phyloP scores from a whole-genome alignment of 2,888 invertebrate species.

The Scaeva pyrastri region DNA sequence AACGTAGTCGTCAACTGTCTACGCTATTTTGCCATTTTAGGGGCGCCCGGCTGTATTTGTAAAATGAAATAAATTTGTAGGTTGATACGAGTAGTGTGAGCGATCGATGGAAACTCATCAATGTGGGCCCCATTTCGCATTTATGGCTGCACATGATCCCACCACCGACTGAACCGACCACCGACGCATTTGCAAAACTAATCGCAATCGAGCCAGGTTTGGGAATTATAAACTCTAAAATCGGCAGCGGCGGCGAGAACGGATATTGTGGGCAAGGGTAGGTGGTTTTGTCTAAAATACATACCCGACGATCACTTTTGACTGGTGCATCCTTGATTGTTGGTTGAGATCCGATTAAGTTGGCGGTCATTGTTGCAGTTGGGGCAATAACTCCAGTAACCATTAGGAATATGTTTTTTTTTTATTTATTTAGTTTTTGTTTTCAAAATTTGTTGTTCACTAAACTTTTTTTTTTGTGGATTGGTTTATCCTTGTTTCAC shows the following conservation, averaged over 20 bases:
- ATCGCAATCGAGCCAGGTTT: constrained; percentile 7
- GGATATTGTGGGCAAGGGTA: constrained; percentile 63
- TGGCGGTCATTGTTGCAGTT: constrained; percentile 81
- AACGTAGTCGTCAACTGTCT: constrained; percentile 22
- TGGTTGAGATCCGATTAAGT: constrained; percentile 80
- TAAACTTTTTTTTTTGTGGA: constrained; percentile 56
- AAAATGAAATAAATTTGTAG: constrained; percentile 46
- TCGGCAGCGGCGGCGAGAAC: constrained; percentile 31
- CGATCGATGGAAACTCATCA: constrained; percentile 55
- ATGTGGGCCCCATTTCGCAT: constrained; percentile 66
- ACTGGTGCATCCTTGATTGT: constrained; percentile 79
- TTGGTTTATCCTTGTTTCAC: constrained; percentile 16
- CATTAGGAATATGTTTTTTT: constrained; percentile 78
- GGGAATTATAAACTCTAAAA: constrained; percentile 18
- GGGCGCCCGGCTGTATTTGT: constrained; percentile 51
- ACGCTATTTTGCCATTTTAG: constrained; percentile 68
- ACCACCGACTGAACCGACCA: too few species aligned
- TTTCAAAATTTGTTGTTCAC: constrained; percentile 73
- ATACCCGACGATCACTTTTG: constrained; percentile 84
- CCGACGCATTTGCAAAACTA: constrained; percentile 64
- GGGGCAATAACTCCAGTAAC: constrained; percentile 83
- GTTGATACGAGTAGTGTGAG: too few species aligned
- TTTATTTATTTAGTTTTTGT: constrained; percentile 27
- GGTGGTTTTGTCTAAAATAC: constrained; percentile 77
- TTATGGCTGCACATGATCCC: constrained; percentile 63